A percentile compares a stretch with the other conserved stretches of the same genome.
Conservation (phyloP, 2,797 vertebrate species). For the Decapterus maruadsi region DNA sequence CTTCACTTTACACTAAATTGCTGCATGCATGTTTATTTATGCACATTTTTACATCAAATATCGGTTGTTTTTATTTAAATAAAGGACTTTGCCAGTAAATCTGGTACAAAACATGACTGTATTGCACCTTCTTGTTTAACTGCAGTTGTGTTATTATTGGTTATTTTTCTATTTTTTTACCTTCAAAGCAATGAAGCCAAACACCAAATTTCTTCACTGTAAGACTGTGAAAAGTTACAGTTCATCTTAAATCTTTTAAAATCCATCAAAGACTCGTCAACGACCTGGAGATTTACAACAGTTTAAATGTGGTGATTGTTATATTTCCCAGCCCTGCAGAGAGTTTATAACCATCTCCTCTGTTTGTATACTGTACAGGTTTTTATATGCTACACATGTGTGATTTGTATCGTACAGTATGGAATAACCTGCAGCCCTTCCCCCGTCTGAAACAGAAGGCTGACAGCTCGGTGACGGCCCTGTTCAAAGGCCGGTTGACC, state of each 20-base stretch:
- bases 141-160: too few relatives aligned
- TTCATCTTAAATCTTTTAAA: neutral
- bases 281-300: neutral
- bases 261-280: neutral
- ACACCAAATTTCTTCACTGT: too few relatives aligned
- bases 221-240: too few relatives aligned
- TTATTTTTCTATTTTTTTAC: neutral
- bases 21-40: too few relatives aligned
- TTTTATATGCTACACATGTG: slow-evolving; percentile 17
- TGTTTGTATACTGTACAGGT: neutral
- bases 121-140: too few relatives aligned
- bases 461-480: slow-evolving; percentile 19
- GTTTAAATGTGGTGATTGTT: neutral
- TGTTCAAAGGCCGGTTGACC: slow-evolving; percentile 69
- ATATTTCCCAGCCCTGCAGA: neutral
- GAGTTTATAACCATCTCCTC: neutral
- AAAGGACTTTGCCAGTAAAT: too few relatives aligned
- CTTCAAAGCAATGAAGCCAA: neutral
- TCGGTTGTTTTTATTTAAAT: too few relatives aligned
- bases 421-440: neutral
- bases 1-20: too few relatives aligned
- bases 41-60: too few relatives aligned
- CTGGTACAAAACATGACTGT: too few relatives aligned
- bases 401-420: slow-evolving; percentile 45
- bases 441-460: slow-evolving; percentile 36